Percentiles rank a stretch among this genome's conserved stretches.
Evolutionary conservation across 2,797 vertebrate genomes (phyloP).

Genomic region (Ispidina lecontei): DNA sequence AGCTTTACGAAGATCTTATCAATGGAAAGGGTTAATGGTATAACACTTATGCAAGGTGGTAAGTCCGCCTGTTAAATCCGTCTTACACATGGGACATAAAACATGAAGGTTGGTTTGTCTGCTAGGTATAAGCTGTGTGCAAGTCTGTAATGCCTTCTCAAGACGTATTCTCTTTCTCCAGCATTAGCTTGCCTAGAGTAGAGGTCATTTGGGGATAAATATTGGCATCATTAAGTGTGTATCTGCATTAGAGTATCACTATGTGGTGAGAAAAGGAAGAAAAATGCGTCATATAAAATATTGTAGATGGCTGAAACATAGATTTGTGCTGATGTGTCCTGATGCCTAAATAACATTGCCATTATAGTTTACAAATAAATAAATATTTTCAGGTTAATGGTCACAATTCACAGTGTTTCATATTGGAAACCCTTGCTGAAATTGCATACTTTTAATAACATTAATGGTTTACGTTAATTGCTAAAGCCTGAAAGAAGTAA

Average conservation of each 20-base stretch:
- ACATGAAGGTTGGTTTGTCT: neutral
- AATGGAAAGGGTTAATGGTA: neutral
- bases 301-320: neutral
- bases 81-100: neutral
- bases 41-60: rapidly evolving
- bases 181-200: neutral
- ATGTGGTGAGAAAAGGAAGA: neutral
- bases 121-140: neutral
- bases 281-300: neutral
- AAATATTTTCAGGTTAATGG: neutral
- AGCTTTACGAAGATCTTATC: neutral
- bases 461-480: neutral
- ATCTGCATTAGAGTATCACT: neutral
- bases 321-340: rapidly evolving
- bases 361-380: too few species aligned
- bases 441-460: neutral
- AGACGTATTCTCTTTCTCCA: neutral
- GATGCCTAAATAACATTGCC: neutral
- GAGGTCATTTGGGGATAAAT: neutral
- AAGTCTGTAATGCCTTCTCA: neutral
- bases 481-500: neutral
- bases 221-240: neutral
- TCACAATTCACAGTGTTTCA: neutral
- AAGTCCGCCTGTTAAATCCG: neutral
- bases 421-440: neutral